A percentile compares a stretch with the other conserved stretches of the same genome.
Evolutionary conservation across 2,113 vertebrate genomes (phyloP).

Genomic region (Dipodomys stephensi): DNA sequence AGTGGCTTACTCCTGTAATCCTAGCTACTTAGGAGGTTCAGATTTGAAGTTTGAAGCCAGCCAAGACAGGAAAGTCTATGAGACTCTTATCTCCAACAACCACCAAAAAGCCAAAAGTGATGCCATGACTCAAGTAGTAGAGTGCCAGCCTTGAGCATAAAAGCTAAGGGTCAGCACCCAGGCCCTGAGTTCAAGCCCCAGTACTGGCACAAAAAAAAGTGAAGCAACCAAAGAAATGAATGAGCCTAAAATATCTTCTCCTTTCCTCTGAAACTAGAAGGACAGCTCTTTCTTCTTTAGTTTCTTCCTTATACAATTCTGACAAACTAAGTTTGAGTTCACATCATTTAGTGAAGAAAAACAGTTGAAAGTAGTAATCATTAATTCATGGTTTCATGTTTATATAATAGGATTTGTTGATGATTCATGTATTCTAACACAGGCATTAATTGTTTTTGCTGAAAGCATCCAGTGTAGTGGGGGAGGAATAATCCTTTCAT

Average conservation of each 20-base stretch:
- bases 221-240: constrained; percentile 50
- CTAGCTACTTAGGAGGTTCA: too few species aligned
- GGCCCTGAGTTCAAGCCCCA: too few species aligned
- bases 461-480: neutral
- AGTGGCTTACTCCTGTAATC: too few species aligned
- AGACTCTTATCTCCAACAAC: too few species aligned
- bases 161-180: too few species aligned
- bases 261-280: neutral
- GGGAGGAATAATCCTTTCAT: neutral
- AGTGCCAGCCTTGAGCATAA: too few species aligned
- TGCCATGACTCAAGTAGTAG: too few species aligned
- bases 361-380: neutral
- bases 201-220: neutral
- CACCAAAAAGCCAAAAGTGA: too few species aligned
- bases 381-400: neutral
- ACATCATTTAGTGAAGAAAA: neutral
- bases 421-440: neutral
- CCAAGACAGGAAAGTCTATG: too few species aligned
- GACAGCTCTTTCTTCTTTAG: neutral
- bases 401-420: neutral
- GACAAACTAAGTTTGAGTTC: constrained; percentile 30
- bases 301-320: constrained; percentile 29
- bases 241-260: constrained; percentile 47
- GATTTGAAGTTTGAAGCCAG: too few species aligned
- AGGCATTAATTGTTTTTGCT: constrained; percentile 30